Evolutionary conservation across 2,113 vertebrate genomes (phyloP).

Genomic region (Nycticorax nycticorax): DNA sequence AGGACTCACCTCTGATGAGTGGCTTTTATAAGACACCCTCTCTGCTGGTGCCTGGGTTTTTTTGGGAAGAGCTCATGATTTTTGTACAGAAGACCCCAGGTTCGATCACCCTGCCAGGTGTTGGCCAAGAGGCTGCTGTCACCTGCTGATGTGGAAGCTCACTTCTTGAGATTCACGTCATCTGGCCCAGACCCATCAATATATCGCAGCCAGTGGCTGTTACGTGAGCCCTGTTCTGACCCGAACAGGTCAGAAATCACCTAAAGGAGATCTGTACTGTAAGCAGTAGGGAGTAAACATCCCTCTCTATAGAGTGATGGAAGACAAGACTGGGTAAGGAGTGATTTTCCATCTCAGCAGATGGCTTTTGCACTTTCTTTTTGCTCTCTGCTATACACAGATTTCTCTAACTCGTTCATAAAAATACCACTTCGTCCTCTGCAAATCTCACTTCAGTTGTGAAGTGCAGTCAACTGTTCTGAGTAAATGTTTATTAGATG

Average conservation of each 20-base stretch:
- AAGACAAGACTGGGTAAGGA: not conserved
- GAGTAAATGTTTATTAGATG: not conserved
- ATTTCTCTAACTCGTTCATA: not conserved
- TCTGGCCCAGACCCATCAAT: not conserved
- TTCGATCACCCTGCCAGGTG: not conserved
- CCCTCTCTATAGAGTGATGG: not conserved
- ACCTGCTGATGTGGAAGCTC: not conserved
- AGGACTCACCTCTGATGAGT: not conserved
- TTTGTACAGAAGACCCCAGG: not conserved
- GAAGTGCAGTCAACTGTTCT: not conserved
- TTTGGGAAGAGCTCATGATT: not conserved
- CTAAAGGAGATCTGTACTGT: not conserved
- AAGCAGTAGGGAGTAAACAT: not conserved
- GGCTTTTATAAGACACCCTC: not conserved
- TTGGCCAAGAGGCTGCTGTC: not conserved
- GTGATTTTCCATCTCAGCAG: not conserved
- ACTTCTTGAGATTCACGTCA: accelerated
- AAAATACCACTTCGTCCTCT: not conserved
- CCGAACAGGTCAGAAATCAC: not conserved
- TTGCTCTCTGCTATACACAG: not conserved
- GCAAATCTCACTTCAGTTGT: not conserved
- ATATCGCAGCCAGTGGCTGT: not conserved
- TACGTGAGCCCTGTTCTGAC: not conserved
- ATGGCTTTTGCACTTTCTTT: not conserved
- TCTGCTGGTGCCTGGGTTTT: not conserved